Percentiles rank a stretch among this genome's conserved stretches.
These are phyloP conservation scores for Rhagium mordax DNA, from an alignment of 2,888 invertebrate species.

Conservation along the genomic window DNA sequence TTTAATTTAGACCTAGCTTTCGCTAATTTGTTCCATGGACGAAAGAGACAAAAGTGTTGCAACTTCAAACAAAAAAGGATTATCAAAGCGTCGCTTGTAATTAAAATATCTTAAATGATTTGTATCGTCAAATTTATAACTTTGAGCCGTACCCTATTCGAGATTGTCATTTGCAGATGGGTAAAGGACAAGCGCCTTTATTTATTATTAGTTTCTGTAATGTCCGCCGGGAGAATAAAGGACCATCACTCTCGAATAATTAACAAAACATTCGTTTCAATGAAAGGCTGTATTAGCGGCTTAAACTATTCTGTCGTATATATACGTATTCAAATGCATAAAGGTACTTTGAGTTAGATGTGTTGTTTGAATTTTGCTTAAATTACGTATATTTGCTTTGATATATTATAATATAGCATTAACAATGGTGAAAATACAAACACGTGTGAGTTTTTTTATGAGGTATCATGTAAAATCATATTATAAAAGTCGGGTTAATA, in stretches of 20 bases:
- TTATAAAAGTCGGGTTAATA: no score
- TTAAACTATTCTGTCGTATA: background rate
- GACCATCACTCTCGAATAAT: background rate
- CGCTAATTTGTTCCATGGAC: conserved; percentile 1
- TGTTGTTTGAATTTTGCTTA: background rate
- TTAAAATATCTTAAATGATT: conserved; percentile 44
- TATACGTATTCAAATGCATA: background rate
- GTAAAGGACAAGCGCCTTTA: conserved; percentile 21
- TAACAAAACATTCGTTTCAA: background rate
- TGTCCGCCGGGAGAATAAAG: background rate
- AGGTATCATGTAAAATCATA: background rate
- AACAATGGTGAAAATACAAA: background rate
- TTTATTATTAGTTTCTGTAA: conserved; percentile 27
- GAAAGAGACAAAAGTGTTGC: conserved; percentile 37
- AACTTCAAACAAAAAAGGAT: conserved; percentile 44
- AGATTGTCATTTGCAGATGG: conserved; percentile 16
- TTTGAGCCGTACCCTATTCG: conserved; percentile 1
- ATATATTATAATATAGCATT: background rate
- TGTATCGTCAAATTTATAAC: conserved; percentile 38
- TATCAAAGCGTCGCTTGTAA: conserved; percentile 43
- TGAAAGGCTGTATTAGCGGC: background rate
- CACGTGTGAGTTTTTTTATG: background rate
- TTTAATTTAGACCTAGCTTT: conserved; percentile 17
- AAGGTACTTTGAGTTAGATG: background rate
- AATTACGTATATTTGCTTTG: background rate